Evolutionary conservation across 2,888 invertebrate genomes (phyloP).

Genomic region (Priocnemis perturbator): DNA sequence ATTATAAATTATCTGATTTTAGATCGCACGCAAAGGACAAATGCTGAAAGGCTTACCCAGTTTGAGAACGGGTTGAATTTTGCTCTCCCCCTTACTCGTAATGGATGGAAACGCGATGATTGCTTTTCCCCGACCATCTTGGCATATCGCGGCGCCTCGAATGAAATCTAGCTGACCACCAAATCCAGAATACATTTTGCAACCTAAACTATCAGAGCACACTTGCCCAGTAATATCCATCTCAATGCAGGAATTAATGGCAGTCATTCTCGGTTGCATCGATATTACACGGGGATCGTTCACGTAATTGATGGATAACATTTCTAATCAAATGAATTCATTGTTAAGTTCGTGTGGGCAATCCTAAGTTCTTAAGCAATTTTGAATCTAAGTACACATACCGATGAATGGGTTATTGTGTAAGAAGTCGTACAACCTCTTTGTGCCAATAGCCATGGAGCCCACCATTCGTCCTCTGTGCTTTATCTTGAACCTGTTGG

Average conservation of each 20-base stretch:
- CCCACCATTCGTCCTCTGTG: constrained; percentile 79
- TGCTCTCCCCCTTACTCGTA: constrained; percentile 87
- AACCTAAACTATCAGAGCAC: constrained; percentile 78
- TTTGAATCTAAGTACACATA: constrained; percentile 57
- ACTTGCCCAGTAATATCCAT: constrained; percentile 82
- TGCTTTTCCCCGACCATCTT: constrained; percentile 92
- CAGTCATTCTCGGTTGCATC: constrained; percentile 80
- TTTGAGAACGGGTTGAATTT: constrained; percentile 90
- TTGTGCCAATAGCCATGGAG: constrained; percentile 79
- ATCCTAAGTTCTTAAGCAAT: background rate
- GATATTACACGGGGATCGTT: constrained; percentile 78
- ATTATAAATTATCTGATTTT: background rate
- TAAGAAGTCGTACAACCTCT: constrained; percentile 80
- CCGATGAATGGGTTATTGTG: constrained; percentile 81
- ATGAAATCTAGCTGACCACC: constrained; percentile 97
- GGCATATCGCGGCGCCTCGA: constrained; percentile 89
- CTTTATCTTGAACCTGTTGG: constrained; percentile 78
- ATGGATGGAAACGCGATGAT: constrained; percentile 92
- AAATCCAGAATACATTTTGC: constrained; percentile 87
- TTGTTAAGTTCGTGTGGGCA: background rate
- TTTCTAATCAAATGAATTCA: constrained; percentile 68
- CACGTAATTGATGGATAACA: constrained; percentile 77
- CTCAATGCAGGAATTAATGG: constrained; percentile 82
- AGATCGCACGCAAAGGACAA: background rate
- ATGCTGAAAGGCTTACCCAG: constrained; percentile 77